These are phyloP conservation scores for Seira sanloemensis DNA, from an alignment of 2,888 invertebrate genomes.

Conservation along the genomic window DNA sequence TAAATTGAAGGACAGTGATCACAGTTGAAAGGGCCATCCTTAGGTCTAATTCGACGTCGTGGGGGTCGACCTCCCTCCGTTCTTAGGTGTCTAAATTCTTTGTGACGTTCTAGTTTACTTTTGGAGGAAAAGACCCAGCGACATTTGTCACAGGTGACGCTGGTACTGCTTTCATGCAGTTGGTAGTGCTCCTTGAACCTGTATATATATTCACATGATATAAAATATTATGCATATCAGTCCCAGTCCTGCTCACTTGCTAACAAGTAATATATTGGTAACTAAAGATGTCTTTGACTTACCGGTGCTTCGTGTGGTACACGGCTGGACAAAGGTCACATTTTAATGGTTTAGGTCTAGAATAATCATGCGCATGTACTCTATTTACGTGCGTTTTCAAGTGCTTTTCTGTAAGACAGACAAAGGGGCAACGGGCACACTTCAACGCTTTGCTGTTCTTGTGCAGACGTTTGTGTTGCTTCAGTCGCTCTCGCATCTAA, in stretches of 20 bases:
- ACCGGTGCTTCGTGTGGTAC: conserved; percentile 27
- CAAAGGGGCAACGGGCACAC: not conserved
- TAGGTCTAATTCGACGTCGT: not conserved
- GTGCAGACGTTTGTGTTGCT: not conserved
- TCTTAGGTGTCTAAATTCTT: not conserved
- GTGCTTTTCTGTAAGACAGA: too few species aligned
- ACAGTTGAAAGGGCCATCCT: conserved; percentile 14
- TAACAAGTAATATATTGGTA: not conserved
- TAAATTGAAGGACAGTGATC: conserved; percentile 16
- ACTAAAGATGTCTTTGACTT: too few species aligned
- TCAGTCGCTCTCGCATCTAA: too few species aligned
- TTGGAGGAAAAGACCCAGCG: conserved; percentile 22
- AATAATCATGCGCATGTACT: too few species aligned
- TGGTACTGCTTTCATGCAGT: not conserved
- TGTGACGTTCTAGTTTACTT: conserved; percentile 12
- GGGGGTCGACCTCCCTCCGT: not conserved
- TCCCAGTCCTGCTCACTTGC: too few species aligned
- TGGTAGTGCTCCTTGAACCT: conserved; percentile 19
- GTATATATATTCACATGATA: too few species aligned
- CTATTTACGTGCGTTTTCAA: too few species aligned
- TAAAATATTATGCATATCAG: too few species aligned
- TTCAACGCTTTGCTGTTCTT: not conserved
- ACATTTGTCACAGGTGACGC: conserved; percentile 16
- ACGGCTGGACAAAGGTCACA: conserved; percentile 23
- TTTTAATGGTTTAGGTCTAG: too few species aligned